Evolutionary conservation across 2,113 vertebrate genomes (phyloP), one percentile per base, ranked within the genome.

Genomic region (Lota lota): DNA sequence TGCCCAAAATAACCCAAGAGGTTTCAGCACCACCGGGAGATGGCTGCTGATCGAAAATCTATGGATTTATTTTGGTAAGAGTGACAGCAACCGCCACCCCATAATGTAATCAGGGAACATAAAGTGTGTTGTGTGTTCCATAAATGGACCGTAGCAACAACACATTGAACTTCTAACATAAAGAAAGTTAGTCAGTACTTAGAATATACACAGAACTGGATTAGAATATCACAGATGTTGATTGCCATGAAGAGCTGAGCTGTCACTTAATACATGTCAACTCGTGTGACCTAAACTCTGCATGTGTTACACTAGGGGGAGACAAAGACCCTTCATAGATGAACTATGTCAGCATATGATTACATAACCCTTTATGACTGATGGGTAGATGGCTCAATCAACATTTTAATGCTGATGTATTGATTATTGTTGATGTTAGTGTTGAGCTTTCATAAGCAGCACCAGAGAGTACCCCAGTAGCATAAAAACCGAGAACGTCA

Each of bases 241-340:
- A 47, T 47, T 14, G 6, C 10, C 10, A 14, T 47, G 40, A 47
- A 47, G 40, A 47, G 11, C 64, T 78, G 22, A 56, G 6, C 8
- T 0, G 21, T 54, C 36, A 65, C 69, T 80, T 67, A 77, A 78
- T 59, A 56, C 36, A 40, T 57, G 73, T 81, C 69, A 67, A 47
- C 24, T 1, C 66, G 76, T 56, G 77, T 82, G 79, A 69, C 79
- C 53, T 67, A 76, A 81, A 14, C 40, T 47, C 8, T 47, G 40
- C 1, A 14, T 47, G 40, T 47, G 8, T 47, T 67, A 81, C 89
- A 90, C 88, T 84, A 90, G 88, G 78, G 87, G 89, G 89, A 89
- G 89, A 89, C 89, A 89, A 61, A 90, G 80, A 87, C 81, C 85
- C 85, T 84, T 68, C 16, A 40, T 74, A 69, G 60, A 77, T 66